Base-by-base conservation (phyloP, 92 coral and sea anemone species). In the Montipora capitata region DNA sequence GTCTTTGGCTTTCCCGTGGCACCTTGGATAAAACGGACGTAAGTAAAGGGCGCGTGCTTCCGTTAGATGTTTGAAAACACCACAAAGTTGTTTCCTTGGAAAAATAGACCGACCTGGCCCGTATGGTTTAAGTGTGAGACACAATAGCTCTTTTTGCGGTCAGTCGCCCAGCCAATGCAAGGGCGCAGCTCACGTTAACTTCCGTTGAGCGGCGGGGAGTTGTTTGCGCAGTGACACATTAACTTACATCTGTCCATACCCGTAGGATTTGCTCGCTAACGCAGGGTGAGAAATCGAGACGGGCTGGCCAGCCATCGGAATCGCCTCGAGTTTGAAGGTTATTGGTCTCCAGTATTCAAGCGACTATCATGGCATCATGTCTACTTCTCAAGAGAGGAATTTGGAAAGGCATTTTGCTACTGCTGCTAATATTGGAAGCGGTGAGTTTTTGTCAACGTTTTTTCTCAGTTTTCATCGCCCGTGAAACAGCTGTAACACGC, bases 321-420 rank as follows among this genome's bases (percentile, higher is more conserved):
- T 63, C 57, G 44, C 16, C 52, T 81, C 85, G 77, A 68, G 56
- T 66, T 79, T 79, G 85, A 54, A 81, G 85, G 85, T 52, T 45
- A 4, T 69, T 40, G 17, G 10, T 68, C 67, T 80, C 10, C 76
- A 80, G 76, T 81, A 52, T 81, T 54, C 68, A 49, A 51, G 77
- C 57, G 40, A 52, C 14, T 4, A 81, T 16, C 85, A 81, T 81
- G 85, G 85, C 77, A 9, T 3, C 4, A n/a, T 5, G 52, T 68
- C 14, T 44, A 27, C 35, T 67, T 18, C 49, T 38, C 63, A 48
- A 39, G 63, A 69, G 68, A 54, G 63, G 85, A 40, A 52, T 68
- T 15, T 68, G 49, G 77, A 13, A 39, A 59, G 85, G 67, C 1
- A 18, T 67, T 68, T 59, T 69, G 67, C 74, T 68, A 18, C 39